Percentiles rank a stretch among this genome's conserved stretches.
These are phyloP conservation scores for Coracopsis vasa DNA, from an alignment of 2,113 vertebrate species.

Conservation along the genomic window DNA sequence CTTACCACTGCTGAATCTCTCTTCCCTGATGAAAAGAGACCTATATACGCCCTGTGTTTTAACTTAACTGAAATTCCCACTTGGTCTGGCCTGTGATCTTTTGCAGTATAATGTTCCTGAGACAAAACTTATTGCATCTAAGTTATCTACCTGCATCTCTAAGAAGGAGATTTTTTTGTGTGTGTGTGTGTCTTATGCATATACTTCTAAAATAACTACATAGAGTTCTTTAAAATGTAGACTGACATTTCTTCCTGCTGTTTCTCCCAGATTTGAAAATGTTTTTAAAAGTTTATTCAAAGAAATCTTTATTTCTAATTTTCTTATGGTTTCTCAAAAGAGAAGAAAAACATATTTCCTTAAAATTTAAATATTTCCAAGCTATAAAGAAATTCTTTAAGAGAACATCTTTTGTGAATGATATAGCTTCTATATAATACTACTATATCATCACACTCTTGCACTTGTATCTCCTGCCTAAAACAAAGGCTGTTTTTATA, in stretches of 20 bases:
- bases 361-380: neutral
- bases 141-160: neutral
- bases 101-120: neutral
- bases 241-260: neutral
- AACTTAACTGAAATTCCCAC: neutral
- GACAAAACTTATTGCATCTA: neutral
- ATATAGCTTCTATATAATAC: neutral
- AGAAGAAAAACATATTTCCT: neutral
- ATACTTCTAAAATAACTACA: neutral
- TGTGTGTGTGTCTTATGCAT: neutral
- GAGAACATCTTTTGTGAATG: neutral
- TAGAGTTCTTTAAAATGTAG: neutral
- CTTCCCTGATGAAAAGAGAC: neutral
- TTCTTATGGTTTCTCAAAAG: neutral
- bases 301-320: neutral
- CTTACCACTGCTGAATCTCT: neutral
- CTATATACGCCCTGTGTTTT: neutral
- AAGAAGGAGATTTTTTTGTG: neutral
- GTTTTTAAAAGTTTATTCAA: neutral
- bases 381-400: neutral
- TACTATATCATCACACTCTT: neutral
- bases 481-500: neutral
- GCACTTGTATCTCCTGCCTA: fast-evolving
- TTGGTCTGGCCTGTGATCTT: neutral
- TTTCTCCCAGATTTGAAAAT: neutral